Evolutionary conservation across 2,888 invertebrate species (phyloP), one percentile per base, ranked within the genome.

Genomic region (Thymelicus sylvestris): DNA sequence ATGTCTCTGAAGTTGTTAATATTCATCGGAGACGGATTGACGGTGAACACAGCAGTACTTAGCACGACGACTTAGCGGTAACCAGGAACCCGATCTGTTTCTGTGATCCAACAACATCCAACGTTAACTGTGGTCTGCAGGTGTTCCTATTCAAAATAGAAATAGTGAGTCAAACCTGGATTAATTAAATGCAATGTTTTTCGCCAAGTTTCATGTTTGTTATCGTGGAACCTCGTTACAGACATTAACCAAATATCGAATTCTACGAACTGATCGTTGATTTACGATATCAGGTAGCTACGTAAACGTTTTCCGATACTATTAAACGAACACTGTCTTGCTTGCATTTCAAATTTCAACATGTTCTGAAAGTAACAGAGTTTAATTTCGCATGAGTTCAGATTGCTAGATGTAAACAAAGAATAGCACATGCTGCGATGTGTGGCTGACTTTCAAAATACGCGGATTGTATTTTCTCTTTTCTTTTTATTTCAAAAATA

Each of bases 401-500:
- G 24, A 41, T 65, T 52, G n/a, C 10, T 39, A 59, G 31, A 63
- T 72, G 67, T 71, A 74, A 72, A 76, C 71, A 72, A 72, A 72
- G 55, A 72, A 71, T 72, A 75, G 76, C 74, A 69, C 75, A 74
- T 65, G 71, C 76, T 78, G 75, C 74, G 77, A 74, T 77, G 75
- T 74, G 77, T 81, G 83, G 84, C 83, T 72, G 61, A 60, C 77
- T 70, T 82, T 81, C 81, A 85, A 85, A 82, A 79, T 80, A 84
- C 82, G 81, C 81, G 4, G 12, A 44, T 12, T 44, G 8, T 44
- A 12, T 44, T 10, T 12, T 44, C 4, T 44, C 2, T 12, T 1
- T 44, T 10, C 1, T 8, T 44, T 44, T 44, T 44, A 2, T 44
- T 44, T 44, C 31, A 31, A 31, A 31, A 5, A 31, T 31, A 31